Evolutionary conservation across 1,140 invertebrate species (phyloP).

Genomic region (Eupristina koningsbergeri): DNA sequence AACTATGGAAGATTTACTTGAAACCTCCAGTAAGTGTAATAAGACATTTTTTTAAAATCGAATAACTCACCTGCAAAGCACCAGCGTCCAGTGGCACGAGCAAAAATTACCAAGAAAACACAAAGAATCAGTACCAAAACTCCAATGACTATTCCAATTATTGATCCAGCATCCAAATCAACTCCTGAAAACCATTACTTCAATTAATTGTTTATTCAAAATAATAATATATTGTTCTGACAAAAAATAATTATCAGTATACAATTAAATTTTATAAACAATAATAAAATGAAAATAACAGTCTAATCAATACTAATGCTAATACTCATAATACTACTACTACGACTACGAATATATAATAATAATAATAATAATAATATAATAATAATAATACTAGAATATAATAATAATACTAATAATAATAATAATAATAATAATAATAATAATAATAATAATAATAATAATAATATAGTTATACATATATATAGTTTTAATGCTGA

Average conservation of each 20-base stretch:
- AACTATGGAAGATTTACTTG: conserved; percentile 4
- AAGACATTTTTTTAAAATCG: not conserved
- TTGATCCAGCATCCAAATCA: conserved; percentile 81
- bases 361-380: conserved; percentile 4
- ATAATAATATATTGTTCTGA: conserved; percentile 42
- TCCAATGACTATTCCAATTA: conserved; percentile 83
- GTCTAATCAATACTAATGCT: too few relatives aligned
- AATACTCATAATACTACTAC: too few relatives aligned
- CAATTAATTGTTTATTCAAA: not conserved
- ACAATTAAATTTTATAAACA: not conserved
- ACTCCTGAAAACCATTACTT: conserved; percentile 71
- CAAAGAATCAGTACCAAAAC: conserved; percentile 79
- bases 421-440: conserved; percentile 4
- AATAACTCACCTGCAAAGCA: conserved; percentile 85
- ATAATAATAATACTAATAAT: not conserved
- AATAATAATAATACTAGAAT: too few relatives aligned
- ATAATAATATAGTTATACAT: too few relatives aligned
- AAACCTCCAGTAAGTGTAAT: not conserved
- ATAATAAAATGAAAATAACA: not conserved
- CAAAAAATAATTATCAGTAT: not conserved
- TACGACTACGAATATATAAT: not conserved
- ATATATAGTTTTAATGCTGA: too few relatives aligned
- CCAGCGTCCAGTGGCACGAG: conserved; percentile 84
- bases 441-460: not conserved
- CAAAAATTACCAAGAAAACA: conserved; percentile 81